Evolutionary conservation across 2,888 invertebrate genomes (phyloP).

Genomic region (Vesta saturnalis): DNA sequence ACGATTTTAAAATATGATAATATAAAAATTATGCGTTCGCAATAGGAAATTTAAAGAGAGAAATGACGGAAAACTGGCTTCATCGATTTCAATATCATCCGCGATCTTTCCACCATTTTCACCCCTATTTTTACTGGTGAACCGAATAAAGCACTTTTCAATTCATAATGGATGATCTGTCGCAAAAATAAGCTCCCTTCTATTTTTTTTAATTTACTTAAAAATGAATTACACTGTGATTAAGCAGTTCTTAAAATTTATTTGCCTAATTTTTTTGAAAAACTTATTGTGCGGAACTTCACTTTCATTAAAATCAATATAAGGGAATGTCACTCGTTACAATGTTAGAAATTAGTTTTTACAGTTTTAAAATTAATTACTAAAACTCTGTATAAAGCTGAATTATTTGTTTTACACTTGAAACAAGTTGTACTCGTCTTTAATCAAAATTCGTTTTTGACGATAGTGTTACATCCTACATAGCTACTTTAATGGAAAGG

Average conservation of each 20-base stretch:
- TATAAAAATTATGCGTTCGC: conserved; percentile 40
- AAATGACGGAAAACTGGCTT: conserved; percentile 36
- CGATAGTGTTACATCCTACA: too few relatives aligned
- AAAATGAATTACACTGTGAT: conserved; percentile 34
- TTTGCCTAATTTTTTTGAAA: not conserved
- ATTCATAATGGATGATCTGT: conserved; percentile 45
- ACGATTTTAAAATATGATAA: conserved; percentile 34
- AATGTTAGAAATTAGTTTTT: too few relatives aligned
- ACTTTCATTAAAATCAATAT: too few relatives aligned
- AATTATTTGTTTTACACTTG: too few relatives aligned
- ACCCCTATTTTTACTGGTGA: conserved; percentile 37
- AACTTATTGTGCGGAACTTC: too few relatives aligned
- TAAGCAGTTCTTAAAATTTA: conserved; percentile 24
- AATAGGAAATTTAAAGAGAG: conserved; percentile 41
- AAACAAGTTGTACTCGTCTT: too few relatives aligned
- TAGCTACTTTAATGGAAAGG: too few relatives aligned
- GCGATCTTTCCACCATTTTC: conserved; percentile 39
- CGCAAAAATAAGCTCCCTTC: conserved; percentile 40
- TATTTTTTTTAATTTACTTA: conserved; percentile 37
- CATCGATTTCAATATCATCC: conserved; percentile 39
- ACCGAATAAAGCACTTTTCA: conserved; percentile 41
- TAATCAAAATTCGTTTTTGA: too few relatives aligned
- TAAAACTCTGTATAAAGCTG: too few relatives aligned
- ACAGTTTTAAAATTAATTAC: too few relatives aligned
- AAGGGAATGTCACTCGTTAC: too few relatives aligned